phyloP scores from a whole-genome alignment of 2,797 vertebrate genomes.

The Hylomyscus alleni region DNA sequence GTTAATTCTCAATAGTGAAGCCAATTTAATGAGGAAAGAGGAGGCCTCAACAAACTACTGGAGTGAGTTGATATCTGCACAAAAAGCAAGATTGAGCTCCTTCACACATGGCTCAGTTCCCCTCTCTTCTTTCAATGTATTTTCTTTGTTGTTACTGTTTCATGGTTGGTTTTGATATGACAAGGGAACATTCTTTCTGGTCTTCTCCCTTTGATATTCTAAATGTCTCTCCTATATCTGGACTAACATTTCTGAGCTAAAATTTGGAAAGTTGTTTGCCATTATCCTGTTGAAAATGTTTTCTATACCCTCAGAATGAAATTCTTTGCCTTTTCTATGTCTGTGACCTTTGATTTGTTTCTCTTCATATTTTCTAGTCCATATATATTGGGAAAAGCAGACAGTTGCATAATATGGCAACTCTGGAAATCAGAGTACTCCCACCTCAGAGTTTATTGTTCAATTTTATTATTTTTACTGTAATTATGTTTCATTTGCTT shows the following conservation, averaged over 20 bases:
- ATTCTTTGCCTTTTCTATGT: not conserved
- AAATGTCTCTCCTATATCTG: not conserved
- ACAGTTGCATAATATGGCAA: not conserved
- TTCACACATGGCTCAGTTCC: not conserved
- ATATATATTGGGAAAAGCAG: not conserved
- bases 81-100: not conserved
- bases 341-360: not conserved
- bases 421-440: slow-evolving; percentile 19
- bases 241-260: not conserved
- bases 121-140: not conserved
- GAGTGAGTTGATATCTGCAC: not conserved
- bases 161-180: not conserved
- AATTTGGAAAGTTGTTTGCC: not conserved
- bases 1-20: not conserved
- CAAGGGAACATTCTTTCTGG: not conserved
- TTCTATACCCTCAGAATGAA: not conserved
- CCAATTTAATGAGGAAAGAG: slow-evolving; percentile 14
- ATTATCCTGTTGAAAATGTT: not conserved
- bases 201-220: not conserved
- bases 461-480: slow-evolving; percentile 30
- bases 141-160: not conserved
- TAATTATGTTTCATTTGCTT: not conserved
- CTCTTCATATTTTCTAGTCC: not conserved
- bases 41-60: not conserved
- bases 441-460: not conserved